Percentiles rank a stretch among this genome's conserved stretches.
Evolutionary conservation across 2,888 invertebrate species (phyloP).

Genomic region (Drosophila diplacantha): DNA sequence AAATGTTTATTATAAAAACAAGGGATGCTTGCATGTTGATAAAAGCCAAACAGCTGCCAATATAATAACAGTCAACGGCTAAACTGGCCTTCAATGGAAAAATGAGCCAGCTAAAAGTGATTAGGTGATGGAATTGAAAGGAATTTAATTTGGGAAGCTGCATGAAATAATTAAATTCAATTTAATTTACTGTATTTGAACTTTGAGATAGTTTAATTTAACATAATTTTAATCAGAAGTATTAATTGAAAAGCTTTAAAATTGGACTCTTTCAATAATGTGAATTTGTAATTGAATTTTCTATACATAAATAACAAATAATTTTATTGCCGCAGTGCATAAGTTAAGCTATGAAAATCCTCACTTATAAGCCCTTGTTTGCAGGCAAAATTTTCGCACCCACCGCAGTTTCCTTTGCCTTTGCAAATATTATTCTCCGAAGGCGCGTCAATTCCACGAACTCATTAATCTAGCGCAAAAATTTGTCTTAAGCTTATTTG

Average conservation of each 20-base stretch:
- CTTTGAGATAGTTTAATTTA: too few relatives aligned
- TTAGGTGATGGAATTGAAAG: neutral
- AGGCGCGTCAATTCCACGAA: conserved; percentile 35
- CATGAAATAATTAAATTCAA: neutral
- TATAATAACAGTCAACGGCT: conserved; percentile 16
- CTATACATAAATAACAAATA: neutral
- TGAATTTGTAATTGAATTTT: neutral
- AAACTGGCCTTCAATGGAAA: conserved; percentile 9
- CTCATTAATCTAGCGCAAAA: conserved; percentile 59
- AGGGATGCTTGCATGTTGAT: conserved; percentile 35
- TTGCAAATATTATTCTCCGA: conserved; percentile 35
- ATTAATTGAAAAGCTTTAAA: too few relatives aligned
- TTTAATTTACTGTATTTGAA: neutral
- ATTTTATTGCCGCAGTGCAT: neutral
- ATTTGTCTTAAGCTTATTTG: conserved; percentile 58
- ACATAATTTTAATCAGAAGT: too few relatives aligned
- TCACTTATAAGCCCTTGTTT: conserved; percentile 4
- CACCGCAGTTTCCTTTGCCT: conserved; percentile 21
- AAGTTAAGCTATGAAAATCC: neutral
- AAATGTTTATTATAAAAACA: neutral
- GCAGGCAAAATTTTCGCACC: neutral
- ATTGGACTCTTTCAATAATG: neutral
- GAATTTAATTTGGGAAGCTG: neutral
- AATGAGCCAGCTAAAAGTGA: neutral
- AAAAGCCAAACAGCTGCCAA: conserved; percentile 27